Conservation (phyloP, 2,797 vertebrate species). For the Valencia hispanica region DNA sequence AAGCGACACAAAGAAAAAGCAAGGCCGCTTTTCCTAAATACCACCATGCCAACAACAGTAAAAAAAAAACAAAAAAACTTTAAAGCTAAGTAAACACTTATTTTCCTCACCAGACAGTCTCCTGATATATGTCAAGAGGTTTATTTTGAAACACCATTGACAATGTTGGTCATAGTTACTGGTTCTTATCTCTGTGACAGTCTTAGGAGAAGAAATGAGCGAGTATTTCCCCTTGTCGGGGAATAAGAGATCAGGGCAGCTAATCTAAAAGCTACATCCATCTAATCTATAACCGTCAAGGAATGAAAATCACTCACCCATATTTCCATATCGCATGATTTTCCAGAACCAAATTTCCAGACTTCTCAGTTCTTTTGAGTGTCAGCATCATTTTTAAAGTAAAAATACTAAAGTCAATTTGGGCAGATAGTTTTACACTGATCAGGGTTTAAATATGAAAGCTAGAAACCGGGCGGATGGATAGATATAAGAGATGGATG, state of each 20-base stretch:
- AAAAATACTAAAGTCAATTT: too few relatives aligned
- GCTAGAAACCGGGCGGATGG: neutral
- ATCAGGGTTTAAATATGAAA: neutral
- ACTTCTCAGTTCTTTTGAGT: too few relatives aligned
- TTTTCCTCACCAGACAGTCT: constrained; percentile 23
- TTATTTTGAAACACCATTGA: neutral
- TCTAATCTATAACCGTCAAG: constrained; percentile 10
- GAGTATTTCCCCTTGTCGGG: neutral
- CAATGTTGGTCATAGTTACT: neutral
- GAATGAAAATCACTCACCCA: neutral
- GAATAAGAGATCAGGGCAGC: constrained; percentile 12
- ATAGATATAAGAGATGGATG: too few relatives aligned
- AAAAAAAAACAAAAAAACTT: constrained; percentile 2
- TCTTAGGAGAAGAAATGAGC: constrained; percentile 43
- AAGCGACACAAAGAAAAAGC: constrained; percentile 39
- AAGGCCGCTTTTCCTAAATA: constrained; percentile 30
- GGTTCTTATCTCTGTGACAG: constrained; percentile 22
- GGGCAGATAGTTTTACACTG: too few relatives aligned
- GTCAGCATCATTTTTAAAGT: too few relatives aligned
- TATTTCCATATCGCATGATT: too few relatives aligned
- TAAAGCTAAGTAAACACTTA: constrained; percentile 23
- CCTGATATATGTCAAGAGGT: neutral
- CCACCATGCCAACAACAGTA: constrained; percentile 16
- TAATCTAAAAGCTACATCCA: constrained; percentile 18
- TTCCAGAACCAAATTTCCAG: too few relatives aligned